phyloP scores from a whole-genome alignment of 37 sponge, comb jelly and placozoan genomes.

The Beroe forskalii region DNA sequence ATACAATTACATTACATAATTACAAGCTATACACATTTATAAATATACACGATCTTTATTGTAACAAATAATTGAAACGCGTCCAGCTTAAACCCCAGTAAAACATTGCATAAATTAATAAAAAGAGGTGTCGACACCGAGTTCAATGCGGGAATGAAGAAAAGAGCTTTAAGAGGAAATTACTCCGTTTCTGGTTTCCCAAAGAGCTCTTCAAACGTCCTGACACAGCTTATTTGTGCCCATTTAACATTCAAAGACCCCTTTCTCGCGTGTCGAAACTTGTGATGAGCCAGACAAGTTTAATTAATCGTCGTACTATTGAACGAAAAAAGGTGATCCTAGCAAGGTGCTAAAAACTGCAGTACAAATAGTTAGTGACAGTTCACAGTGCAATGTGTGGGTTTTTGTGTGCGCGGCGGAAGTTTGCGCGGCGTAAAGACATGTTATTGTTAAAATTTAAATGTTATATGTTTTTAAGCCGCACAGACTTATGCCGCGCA shows the following conservation, averaged over 20 bases:
- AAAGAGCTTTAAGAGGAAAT: background rate
- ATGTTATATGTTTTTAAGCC: too few relatives aligned
- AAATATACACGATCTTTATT: too few relatives aligned
- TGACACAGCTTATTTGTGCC: background rate
- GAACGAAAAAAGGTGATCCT: too few relatives aligned
- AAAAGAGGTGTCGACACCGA: background rate
- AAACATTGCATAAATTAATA: conserved; percentile 48
- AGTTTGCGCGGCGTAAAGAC: too few relatives aligned
- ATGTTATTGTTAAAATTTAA: too few relatives aligned
- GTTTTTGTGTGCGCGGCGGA: too few relatives aligned
- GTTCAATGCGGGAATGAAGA: background rate
- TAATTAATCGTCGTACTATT: background rate
- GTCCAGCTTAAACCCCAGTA: conserved; percentile 35
- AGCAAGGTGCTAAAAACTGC: too few relatives aligned
- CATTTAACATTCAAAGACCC: background rate
- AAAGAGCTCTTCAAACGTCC: background rate
- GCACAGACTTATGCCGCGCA: too few relatives aligned
- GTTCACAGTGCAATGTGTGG: too few relatives aligned
- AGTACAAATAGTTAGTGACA: too few relatives aligned
- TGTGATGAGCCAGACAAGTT: background rate
- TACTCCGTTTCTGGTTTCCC: background rate
- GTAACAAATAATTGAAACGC: conserved; percentile 5
- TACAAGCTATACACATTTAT: too few relatives aligned
- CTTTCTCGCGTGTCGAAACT: background rate
- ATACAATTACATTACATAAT: too few relatives aligned